Base-by-base conservation (phyloP, 1,140 invertebrate species). In the Bombus superbus region DNA sequence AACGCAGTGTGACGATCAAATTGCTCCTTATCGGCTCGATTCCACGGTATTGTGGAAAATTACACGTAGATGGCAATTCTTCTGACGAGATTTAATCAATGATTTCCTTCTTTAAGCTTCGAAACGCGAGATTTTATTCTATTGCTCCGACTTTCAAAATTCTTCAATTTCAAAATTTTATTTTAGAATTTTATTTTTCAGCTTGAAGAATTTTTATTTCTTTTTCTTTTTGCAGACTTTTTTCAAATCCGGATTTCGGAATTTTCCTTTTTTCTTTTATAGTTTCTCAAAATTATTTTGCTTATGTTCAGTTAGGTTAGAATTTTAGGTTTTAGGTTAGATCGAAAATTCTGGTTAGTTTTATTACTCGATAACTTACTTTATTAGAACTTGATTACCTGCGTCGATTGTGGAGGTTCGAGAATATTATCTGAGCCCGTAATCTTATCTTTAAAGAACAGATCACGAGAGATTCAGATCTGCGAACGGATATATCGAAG, bases 1-100 rank as follows among this genome's bases (percentile, higher is more conserved):
- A 78, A 78, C 66, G 40, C 76, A 44, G 59, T 44, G 76, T 66
- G 59, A 64, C 59, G 76, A 78, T 78, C 62, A 66, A 78, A 78
- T 66, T 78, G 57, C 38, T 64, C 59, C 59, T 78, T 78, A 78
- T 78, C 76, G 40, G 28, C 59, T 44, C n/a, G 38, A 32, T 78
- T 38, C 15, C 42, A 44, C 42, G 40, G 28, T 72, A 28, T 72
- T 73, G 42, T 47, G 71, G 71, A 73, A 73, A 73, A 47, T 73
- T 47, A 62, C 59, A 35, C 59, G 40, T 9, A 10, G 76, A 40
- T 44, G 59, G 8, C 2, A 35, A 66, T 73, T 73, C 8, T 42
- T 71, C 8, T 3, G 11, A 44, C 22, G 71, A 44, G 44, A 44
- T 44, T 73, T 22, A 0, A 32, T 73, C 32, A 22, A 35, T 0